Evolutionary conservation across 1,140 invertebrate genomes (phyloP), one percentile per base, ranked within the genome.

Genomic region (Drosophila eugracilis): DNA sequence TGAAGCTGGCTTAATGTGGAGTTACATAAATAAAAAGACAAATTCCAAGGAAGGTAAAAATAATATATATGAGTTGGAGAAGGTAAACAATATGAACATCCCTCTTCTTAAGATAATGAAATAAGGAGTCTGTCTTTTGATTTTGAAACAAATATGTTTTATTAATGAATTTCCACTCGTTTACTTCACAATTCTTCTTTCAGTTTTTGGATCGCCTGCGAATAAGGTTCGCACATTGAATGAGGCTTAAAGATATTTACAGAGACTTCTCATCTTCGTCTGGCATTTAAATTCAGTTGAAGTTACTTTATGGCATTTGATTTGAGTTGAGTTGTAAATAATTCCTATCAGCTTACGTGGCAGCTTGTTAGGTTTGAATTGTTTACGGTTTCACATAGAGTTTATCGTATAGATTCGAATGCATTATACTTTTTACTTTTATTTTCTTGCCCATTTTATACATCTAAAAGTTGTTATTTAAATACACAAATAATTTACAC

Each of bases 401-500:
- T 75, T 55, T 55, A 74, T 65, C 70, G 50, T 75, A 75, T 75
- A 74, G 72, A 75, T 74, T 75, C 59, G 71, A 75, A 75, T 75
- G 71, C 71, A 75, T 67, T 66, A 52, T 45, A 65, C 15, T 66
- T 74, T 55, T 59, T 53, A 21, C 60, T 58, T 59, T 71, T 53
- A 21, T 66, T 58, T 59, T 71, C 36, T 63, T 52, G 19, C 7
- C 19, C 42, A 65, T 65, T 76, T 53, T 74, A 66, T 81, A 85
- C 76, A 81, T 55, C 81, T 81, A 85, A 81, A 86, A 86, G 79
- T 86, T 70, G 77, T 73, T 63, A 74, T 86, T 85, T 81, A 81
- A 85, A 86, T 86, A 86, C 81, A 86, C 81, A 85, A 81, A 85
- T 85, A 85, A 81, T 85, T 85, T 85, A 85, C 81, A 85, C 81